Conservation (phyloP, 2,888 invertebrate genomes). For the Sphaerophoria taeniata region DNA sequence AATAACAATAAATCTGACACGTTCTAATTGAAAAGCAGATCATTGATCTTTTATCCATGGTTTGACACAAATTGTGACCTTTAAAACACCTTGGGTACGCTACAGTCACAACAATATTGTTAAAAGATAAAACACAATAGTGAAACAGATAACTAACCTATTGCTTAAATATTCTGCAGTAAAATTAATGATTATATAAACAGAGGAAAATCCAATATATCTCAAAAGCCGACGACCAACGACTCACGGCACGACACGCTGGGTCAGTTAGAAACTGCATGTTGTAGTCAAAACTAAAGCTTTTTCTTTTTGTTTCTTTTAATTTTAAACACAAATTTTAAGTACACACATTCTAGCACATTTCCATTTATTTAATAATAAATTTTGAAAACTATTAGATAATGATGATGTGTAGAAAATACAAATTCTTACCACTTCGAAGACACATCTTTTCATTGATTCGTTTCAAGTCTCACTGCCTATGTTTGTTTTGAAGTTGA, state of each 20-base stretch:
- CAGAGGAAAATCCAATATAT: constrained; percentile 7
- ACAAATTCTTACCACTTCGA: constrained; percentile 56
- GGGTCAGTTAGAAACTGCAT: constrained; percentile 44
- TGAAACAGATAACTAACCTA: constrained; percentile 37
- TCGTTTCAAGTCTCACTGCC: constrained; percentile 33
- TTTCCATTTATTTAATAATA: constrained; percentile 22
- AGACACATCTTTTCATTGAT: constrained; percentile 53
- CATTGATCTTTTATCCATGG: constrained; percentile 15
- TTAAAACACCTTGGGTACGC: constrained; percentile 20
- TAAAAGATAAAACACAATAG: constrained; percentile 20
- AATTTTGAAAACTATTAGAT: no score
- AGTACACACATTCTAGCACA: constrained; percentile 30
- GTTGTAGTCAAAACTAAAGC: constrained; percentile 13
- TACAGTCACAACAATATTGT: background rate
- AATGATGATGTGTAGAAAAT: background rate
- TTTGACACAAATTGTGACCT: constrained; percentile 2
- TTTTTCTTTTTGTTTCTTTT: background rate
- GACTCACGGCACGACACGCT: no score
- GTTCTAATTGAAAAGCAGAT: background rate
- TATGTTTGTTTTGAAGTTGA: constrained; percentile 14
- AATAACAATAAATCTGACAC: background rate
- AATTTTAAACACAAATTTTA: background rate
- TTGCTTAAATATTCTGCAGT: constrained; percentile 16
- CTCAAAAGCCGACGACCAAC: constrained; percentile 33
- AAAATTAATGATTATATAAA: constrained; percentile 19